A percentile compares a stretch with the other conserved stretches of the same genome.
Evolutionary conservation across 2,797 vertebrate species (phyloP).

Genomic region (Phoeniculus purpureus): DNA sequence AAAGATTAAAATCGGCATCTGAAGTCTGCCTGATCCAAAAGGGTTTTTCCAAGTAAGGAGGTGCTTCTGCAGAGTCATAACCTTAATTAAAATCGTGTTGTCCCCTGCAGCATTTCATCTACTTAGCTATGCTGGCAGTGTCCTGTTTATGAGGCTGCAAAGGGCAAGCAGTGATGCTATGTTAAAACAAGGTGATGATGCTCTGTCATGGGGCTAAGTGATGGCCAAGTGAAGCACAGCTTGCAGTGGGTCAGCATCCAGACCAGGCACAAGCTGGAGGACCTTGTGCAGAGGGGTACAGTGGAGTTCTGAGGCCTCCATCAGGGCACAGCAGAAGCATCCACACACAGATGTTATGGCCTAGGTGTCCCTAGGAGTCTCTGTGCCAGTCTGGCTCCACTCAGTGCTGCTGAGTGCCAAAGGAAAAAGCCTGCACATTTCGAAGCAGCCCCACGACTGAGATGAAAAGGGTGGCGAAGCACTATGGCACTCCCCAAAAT

Average conservation of each 20-base stretch:
- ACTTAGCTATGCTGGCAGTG: not conserved
- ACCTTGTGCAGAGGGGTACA: no score
- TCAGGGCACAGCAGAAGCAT: fast-evolving
- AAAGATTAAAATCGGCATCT: not conserved
- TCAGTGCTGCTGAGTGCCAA: not conserved
- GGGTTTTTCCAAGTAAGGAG: not conserved
- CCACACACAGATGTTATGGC: not conserved
- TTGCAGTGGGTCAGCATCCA: not conserved
- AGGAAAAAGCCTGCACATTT: not conserved
- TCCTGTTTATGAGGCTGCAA: not conserved
- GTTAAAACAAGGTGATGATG: not conserved
- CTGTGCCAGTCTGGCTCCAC: not conserved
- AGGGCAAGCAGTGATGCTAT: not conserved
- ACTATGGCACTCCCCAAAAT: not conserved
- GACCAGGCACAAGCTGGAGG: not conserved
- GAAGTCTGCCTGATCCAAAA: not conserved
- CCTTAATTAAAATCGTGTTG: not conserved
- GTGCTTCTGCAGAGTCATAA: not conserved
- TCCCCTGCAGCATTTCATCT: slow-evolving; percentile 17
- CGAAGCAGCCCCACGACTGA: not conserved
- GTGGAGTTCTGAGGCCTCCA: not conserved
- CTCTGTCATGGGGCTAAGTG: not conserved
- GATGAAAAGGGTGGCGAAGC: not conserved
- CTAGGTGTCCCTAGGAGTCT: not conserved
- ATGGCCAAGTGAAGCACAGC: fast-evolving